Evolutionary conservation across 2,797 vertebrate species (phyloP).

Genomic region (Galaxias olidus): DNA sequence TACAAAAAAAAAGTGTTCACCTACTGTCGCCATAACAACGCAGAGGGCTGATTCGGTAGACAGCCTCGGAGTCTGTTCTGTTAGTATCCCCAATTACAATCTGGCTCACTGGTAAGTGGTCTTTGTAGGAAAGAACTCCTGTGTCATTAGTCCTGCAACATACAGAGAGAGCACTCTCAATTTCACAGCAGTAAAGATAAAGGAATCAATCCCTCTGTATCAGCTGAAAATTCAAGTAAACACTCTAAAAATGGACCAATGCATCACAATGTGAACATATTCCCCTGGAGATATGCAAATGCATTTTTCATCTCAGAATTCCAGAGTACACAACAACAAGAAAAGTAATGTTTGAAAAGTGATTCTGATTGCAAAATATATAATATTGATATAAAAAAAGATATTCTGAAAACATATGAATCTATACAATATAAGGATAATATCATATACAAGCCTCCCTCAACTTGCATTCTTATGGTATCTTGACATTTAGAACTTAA

Average conservation of each 20-base stretch:
- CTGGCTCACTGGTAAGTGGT: constrained; percentile 94
- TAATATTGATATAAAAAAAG: constrained; percentile 1
- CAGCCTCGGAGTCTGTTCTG: constrained; percentile 88
- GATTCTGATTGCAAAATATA: constrained; percentile 32
- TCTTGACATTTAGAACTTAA: no score
- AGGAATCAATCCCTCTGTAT: constrained; percentile 55
- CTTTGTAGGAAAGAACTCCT: constrained; percentile 92
- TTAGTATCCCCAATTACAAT: constrained; percentile 92
- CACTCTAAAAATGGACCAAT: constrained; percentile 58
- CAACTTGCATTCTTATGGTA: no score
- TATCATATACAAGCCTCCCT: background rate
- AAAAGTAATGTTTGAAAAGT: constrained; percentile 42
- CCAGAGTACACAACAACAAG: constrained; percentile 28
- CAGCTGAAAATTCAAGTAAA: constrained; percentile 56
- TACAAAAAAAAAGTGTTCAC: constrained; percentile 65
- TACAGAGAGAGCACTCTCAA: background rate
- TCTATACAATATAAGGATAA: constrained; percentile 18
- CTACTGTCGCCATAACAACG: constrained; percentile 98
- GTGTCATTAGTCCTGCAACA: constrained; percentile 90
- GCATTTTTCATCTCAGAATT: constrained; percentile 21
- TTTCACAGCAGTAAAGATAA: constrained; percentile 49
- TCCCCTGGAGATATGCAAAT: constrained; percentile 58
- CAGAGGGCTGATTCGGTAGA: constrained; percentile 89
- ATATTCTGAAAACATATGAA: constrained; percentile 24
- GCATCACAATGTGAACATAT: constrained; percentile 56